Conservation (phyloP, 2,888 invertebrate species). For the Spilarctia lutea region DNA sequence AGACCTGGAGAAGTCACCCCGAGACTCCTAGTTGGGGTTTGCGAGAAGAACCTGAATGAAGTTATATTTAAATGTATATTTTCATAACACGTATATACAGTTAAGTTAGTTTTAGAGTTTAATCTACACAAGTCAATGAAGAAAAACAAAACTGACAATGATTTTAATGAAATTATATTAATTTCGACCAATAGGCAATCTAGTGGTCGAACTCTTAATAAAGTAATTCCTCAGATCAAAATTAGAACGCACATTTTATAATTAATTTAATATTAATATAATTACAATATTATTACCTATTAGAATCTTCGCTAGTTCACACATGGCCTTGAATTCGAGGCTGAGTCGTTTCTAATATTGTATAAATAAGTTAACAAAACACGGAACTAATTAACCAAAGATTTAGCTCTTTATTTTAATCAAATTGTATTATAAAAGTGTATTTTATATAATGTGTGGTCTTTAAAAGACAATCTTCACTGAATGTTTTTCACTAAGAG, state of each 20-base stretch:
- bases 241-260: not conserved
- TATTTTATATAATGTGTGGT: not conserved
- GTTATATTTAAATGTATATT: too few relatives aligned
- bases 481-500: too few relatives aligned
- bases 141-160: not conserved
- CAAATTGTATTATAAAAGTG: not conserved
- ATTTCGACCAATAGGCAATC: not conserved
- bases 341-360: not conserved
- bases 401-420: not conserved
- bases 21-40: too few relatives aligned
- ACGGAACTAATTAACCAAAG: not conserved
- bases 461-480: not conserved
- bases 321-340: not conserved
- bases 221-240: not conserved
- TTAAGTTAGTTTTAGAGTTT: too few relatives aligned
- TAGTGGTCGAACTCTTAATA: not conserved
- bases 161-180: not conserved
- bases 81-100: too few relatives aligned
- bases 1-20: too few relatives aligned
- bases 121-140: not conserved
- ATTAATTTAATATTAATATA: not conserved
- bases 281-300: not conserved
- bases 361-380: not conserved
- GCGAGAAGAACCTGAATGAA: too few relatives aligned
- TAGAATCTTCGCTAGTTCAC: not conserved